These are phyloP conservation scores for Tetragonula carbonaria DNA, from an alignment of 2,888 invertebrate genomes.

Conservation along the genomic window DNA sequence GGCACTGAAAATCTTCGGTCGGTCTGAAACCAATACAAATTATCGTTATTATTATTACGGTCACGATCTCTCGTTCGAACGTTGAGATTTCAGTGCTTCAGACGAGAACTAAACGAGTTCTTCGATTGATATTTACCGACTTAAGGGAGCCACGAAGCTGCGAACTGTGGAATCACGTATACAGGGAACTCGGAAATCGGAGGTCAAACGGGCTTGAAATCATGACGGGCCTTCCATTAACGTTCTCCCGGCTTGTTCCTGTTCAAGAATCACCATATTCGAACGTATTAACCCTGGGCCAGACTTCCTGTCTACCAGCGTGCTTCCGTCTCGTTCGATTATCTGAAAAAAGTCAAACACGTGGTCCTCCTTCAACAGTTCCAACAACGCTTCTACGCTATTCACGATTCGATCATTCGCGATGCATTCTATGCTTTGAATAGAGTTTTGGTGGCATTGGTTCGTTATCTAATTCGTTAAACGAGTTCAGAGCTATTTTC, in stretches of 20 bases:
- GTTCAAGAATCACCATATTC: slow-evolving; percentile 54
- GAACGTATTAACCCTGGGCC: slow-evolving; percentile 56
- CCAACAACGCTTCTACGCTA: not conserved
- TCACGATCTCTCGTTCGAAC: no score
- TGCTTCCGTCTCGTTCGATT: not conserved
- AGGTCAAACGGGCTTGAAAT: slow-evolving; percentile 45
- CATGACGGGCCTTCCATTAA: slow-evolving; percentile 48
- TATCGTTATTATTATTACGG: no score
- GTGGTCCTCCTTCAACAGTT: not conserved
- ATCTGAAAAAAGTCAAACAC: slow-evolving; percentile 16
- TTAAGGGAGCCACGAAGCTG: not conserved
- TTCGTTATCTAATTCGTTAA: not conserved
- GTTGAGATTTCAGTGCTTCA: not conserved
- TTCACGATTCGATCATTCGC: not conserved
- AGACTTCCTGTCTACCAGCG: slow-evolving; percentile 37
- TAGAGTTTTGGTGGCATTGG: not conserved
- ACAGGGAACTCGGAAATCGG: slow-evolving; percentile 38
- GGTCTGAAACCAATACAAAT: slow-evolving; percentile 20
- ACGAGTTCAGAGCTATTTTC: not conserved
- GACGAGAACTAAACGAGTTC: not conserved
- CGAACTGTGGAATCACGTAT: slow-evolving; percentile 44
- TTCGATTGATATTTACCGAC: slow-evolving; percentile 17
- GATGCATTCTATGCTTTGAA: not conserved
- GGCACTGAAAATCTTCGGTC: not conserved
- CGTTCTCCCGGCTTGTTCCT: slow-evolving; percentile 19